These are phyloP conservation scores for Podarcis siculus DNA, from an alignment of 2,797 vertebrate genomes.

Conservation along the genomic window DNA sequence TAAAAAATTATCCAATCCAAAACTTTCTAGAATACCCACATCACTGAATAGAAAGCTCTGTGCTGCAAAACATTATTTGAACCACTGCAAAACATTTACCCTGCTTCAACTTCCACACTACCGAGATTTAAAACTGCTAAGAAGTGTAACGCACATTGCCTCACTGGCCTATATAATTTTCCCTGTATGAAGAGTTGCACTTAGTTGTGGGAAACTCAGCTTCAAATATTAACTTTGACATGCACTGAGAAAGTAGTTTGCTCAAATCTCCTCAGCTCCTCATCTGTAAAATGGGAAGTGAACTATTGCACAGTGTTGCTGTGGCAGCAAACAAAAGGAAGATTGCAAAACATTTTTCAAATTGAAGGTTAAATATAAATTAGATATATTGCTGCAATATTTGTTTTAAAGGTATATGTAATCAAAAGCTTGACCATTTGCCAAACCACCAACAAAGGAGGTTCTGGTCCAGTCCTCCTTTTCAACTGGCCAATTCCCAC, in stretches of 20 bases:
- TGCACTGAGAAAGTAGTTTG: not conserved
- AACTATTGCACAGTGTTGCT: not conserved
- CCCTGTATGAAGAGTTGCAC: not conserved
- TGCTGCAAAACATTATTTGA: not conserved
- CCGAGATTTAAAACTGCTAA: not conserved
- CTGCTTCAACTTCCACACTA: not conserved
- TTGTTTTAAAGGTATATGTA: not conserved
- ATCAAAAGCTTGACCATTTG: not conserved
- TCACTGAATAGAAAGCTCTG: not conserved
- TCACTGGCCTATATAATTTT: too few species aligned
- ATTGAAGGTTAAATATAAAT: not conserved
- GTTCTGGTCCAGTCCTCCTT: not conserved
- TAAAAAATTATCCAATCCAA: not conserved
- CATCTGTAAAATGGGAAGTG: not conserved
- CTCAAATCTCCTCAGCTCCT: not conserved
- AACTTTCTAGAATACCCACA: not conserved
- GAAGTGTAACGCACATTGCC: not conserved
- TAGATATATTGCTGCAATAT: not conserved
- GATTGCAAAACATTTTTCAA: not conserved
- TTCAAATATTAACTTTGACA: not conserved
- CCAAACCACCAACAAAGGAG: not conserved
- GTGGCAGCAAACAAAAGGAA: not conserved
- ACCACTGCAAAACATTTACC: not conserved
- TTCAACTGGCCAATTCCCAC: not conserved
- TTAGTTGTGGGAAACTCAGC: not conserved